A percentile compares a stretch with the other conserved stretches of the same genome.
Evolutionary conservation across 2,888 invertebrate species (phyloP).

Genomic region (Tipula vernalis): DNA sequence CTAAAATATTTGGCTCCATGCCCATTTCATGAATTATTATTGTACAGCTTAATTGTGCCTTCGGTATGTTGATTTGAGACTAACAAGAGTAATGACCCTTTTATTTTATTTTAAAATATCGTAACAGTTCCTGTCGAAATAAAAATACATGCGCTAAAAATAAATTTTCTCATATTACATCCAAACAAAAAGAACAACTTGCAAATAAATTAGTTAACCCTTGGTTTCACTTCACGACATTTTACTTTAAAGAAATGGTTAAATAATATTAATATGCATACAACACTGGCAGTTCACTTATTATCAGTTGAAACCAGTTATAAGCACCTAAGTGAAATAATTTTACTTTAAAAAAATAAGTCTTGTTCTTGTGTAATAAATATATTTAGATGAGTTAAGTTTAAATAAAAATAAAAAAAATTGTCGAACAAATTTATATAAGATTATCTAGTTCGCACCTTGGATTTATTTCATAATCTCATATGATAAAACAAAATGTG

Average conservation of each 20-base stretch:
- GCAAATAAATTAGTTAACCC: neutral
- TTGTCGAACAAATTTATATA: neutral
- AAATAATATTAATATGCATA: neutral
- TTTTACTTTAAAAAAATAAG: neutral
- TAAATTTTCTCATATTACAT: neutral
- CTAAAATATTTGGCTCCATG: neutral
- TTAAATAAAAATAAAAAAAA: neutral
- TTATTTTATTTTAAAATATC: too few species aligned
- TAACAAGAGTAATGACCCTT: too few species aligned
- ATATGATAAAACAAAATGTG: neutral
- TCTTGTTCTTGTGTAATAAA: neutral
- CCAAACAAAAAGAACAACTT: neutral
- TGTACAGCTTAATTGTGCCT: too few species aligned
- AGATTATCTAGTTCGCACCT: neutral
- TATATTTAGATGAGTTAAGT: neutral
- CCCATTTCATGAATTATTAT: too few species aligned
- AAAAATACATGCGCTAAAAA: too few species aligned
- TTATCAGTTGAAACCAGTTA: neutral
- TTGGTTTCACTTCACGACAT: neutral
- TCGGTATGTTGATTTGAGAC: too few species aligned
- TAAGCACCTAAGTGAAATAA: neutral
- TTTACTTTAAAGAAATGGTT: neutral
- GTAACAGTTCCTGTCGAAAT: too few species aligned
- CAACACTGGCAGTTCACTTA: neutral
- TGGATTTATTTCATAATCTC: neutral